These are phyloP conservation scores for Anastatus disparis DNA, from an alignment of 1,140 invertebrate genomes.

Conservation along the genomic window DNA sequence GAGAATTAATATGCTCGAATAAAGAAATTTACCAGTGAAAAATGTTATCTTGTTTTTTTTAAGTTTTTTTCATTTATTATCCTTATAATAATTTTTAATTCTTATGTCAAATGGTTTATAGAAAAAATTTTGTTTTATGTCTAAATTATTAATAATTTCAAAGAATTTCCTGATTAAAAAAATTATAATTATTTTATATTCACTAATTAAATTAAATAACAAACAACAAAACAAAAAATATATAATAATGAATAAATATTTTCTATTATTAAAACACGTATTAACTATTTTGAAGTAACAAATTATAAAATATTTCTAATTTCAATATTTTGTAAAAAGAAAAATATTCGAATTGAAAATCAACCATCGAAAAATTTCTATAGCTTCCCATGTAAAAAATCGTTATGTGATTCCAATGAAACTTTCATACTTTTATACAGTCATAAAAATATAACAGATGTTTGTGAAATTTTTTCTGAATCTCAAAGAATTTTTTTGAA, in stretches of 20 bases:
- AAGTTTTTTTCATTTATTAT: neutral
- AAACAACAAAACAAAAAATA: neutral
- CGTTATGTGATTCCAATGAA: neutral
- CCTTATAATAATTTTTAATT: too few species aligned
- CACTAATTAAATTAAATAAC: neutral
- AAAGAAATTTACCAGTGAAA: constrained; percentile 45
- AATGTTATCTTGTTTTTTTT: neutral
- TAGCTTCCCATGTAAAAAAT: neutral
- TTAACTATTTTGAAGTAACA: too few species aligned
- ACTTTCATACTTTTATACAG: neutral
- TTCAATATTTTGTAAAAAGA: too few species aligned
- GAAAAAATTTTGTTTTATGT: neutral
- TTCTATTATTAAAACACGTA: neutral
- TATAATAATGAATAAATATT: too few species aligned
- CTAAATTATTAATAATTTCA: neutral
- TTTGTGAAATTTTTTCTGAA: too few species aligned
- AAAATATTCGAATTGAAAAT: neutral
- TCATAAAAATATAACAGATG: neutral
- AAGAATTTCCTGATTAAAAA: neutral
- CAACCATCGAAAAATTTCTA: neutral
- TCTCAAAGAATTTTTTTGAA: too few species aligned
- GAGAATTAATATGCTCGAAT: constrained; percentile 52
- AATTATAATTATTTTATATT: neutral
- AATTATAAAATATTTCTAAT: too few species aligned
- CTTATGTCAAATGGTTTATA: too few species aligned